A percentile compares a stretch with the other conserved stretches of the same genome.
These are phyloP conservation scores for Eurosta solidaginis DNA, from an alignment of 1,140 invertebrate species.

Conservation along the genomic window DNA sequence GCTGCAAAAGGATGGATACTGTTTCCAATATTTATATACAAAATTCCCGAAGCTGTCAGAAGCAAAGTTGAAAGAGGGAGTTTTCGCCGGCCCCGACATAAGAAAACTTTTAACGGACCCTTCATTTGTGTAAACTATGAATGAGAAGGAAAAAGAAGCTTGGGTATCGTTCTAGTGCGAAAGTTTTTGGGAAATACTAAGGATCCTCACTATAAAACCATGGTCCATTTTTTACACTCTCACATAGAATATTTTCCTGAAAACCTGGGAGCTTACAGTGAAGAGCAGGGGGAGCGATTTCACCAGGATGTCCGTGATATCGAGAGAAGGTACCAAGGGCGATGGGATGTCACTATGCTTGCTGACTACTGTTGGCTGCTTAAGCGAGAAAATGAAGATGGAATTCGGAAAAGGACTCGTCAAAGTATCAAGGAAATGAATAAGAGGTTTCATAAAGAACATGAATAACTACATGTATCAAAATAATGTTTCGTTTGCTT, in stretches of 20 bases:
- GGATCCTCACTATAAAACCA: no score
- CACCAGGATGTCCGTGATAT: slow-evolving; percentile 48
- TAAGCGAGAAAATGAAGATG: slow-evolving; percentile 1
- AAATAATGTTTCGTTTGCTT: no score
- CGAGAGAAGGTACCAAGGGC: slow-evolving; percentile 45
- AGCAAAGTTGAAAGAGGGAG: slow-evolving; percentile 64
- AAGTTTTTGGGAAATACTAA: no score
- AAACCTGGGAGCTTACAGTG: slow-evolving; percentile 51
- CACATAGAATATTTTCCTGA: slow-evolving; percentile 48
- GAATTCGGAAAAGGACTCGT: slow-evolving; percentile 25
- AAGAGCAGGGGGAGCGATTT: slow-evolving; percentile 51
- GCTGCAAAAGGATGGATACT: background rate
- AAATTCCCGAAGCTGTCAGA: slow-evolving; percentile 26
- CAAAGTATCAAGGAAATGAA: background rate
- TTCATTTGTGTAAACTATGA: slow-evolving; percentile 31
- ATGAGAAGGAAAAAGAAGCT: no score
- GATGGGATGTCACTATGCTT: slow-evolving; percentile 45
- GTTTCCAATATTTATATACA: background rate
- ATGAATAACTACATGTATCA: no score
- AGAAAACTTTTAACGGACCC: background rate
- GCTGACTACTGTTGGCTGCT: slow-evolving; percentile 40
- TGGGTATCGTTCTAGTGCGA: no score
- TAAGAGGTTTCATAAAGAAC: background rate
- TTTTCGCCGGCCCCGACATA: background rate
- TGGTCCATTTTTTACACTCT: slow-evolving; percentile 9